Conservation (phyloP, 1,140 invertebrate species). For the Drosophila carrolli region DNA sequence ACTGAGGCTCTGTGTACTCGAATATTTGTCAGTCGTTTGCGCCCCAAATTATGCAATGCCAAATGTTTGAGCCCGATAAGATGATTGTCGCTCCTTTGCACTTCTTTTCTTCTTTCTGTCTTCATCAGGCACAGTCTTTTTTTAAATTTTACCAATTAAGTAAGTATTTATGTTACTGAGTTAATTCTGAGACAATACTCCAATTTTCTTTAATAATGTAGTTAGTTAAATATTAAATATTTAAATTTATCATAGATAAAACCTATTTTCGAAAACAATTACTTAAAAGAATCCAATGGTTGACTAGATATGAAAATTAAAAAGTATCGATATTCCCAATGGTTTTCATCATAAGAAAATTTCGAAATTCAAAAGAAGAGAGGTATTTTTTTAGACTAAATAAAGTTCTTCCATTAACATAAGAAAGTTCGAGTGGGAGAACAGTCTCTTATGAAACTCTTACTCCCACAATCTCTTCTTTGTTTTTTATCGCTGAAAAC, state of each 20-base stretch:
- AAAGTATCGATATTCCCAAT: no score
- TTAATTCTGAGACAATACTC: no score
- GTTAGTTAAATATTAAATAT: no score
- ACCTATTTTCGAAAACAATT: no score
- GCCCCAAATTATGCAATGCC: constrained; percentile 46
- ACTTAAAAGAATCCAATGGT: no score
- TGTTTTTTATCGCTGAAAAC: constrained; percentile 10
- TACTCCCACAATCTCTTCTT: not conserved
- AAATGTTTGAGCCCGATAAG: constrained; percentile 56
- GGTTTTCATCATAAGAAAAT: no score
- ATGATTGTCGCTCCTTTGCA: not conserved
- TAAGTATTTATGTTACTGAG: no score
- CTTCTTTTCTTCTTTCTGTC: not conserved
- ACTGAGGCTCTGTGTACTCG: constrained; percentile 15
- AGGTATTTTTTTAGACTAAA: not conserved
- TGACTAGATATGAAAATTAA: no score
- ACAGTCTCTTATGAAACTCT: not conserved
- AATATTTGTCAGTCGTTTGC: constrained; percentile 39
- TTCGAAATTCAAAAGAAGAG: no score
- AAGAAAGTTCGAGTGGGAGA: constrained; percentile 1
- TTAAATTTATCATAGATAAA: no score
- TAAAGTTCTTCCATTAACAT: not conserved
- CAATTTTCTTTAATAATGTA: no score
- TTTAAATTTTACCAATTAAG: not conserved
- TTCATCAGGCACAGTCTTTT: not conserved